These are phyloP conservation scores for Alosa alosa DNA, from an alignment of 2,113 vertebrate genomes.

Conservation along the genomic window DNA sequence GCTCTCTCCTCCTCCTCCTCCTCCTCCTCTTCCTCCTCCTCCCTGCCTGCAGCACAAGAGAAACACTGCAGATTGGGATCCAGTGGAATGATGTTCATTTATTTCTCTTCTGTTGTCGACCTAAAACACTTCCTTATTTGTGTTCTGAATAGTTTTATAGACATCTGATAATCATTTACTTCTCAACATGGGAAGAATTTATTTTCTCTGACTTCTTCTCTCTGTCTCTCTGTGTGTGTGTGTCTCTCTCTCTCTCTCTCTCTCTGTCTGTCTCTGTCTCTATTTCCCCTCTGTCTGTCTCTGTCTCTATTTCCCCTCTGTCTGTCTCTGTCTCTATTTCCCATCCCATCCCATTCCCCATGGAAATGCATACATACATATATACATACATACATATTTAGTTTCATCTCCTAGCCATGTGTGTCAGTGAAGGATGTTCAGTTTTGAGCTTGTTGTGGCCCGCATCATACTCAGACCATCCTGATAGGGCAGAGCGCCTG, in stretches of 20 bases:
- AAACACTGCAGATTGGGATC: not conserved
- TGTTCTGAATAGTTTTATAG: not conserved
- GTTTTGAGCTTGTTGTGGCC: too few species aligned
- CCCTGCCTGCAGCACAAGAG: not conserved
- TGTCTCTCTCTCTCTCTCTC: not conserved
- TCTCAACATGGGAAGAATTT: not conserved
- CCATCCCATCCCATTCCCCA: too few species aligned
- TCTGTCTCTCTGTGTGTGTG: not conserved
- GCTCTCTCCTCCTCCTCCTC: not conserved
- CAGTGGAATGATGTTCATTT: not conserved
- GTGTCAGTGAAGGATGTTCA: too few species aligned
- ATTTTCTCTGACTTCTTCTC: not conserved
- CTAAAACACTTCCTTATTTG: not conserved
- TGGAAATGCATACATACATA: not conserved
- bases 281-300: not conserved
- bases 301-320: not conserved
- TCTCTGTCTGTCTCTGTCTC: not conserved
- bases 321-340: not conserved
- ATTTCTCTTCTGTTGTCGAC: not conserved
- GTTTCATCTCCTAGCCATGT: not conserved
- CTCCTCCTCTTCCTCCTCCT: not conserved
- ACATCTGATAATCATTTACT: slow-evolving; percentile 6
- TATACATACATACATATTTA: not conserved
- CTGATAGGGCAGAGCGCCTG: too few species aligned
- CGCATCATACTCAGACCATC: too few species aligned